Base-by-base conservation (phyloP, 2,113 vertebrate genomes). In the Ibidorhyncha struthersii region DNA sequence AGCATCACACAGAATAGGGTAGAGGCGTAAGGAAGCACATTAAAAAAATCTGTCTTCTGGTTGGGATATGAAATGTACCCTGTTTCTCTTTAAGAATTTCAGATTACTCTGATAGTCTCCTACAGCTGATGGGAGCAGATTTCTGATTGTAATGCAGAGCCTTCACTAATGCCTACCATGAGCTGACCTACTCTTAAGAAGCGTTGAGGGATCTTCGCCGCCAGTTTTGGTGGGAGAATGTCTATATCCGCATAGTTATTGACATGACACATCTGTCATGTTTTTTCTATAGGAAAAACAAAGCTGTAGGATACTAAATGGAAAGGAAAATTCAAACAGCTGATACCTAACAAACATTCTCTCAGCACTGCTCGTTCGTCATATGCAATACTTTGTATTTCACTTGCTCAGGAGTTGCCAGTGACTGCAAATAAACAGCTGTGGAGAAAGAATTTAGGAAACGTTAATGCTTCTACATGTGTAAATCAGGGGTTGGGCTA, bases 381-480 rank as follows among this genome's bases (percentile, higher is more conserved):
- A 32, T 55, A 50, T 3, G 1, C 38, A 26, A 36, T 55, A 4
- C 23, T 21, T 21, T 67, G 17, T 73, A 34, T 66, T 66, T 87
- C 32, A 71, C 7, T 78, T 2, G 1, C 40, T 47, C 10, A 25
- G n/a, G 30, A 74, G 41, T n/a, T 84, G 21, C 59, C 90, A 76
- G 52, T 50, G 25, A 21, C 61, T 73, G 50, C 26, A 86, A 58
- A 70, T 70, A n/a, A 93, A 56, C 12, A 93, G 11, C 43, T 76
- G 20, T 62, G 50, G 50, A 65, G 59, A 49, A 14, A 86, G 34
- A 94, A 49, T 29, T 66, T 45, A 18, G 17, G 36, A 66, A 91
- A 53, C 0, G 0, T 81, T 86, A 62, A 41, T 0, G 0, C 34
- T 62, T 81, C 66, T 26, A 74, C 36, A n/a, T 58, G 16, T 55